A percentile compares a stretch with the other conserved stretches of the same genome.
Evolutionary conservation across 2,888 invertebrate species (phyloP).

Genomic region (Apamea anceps): DNA sequence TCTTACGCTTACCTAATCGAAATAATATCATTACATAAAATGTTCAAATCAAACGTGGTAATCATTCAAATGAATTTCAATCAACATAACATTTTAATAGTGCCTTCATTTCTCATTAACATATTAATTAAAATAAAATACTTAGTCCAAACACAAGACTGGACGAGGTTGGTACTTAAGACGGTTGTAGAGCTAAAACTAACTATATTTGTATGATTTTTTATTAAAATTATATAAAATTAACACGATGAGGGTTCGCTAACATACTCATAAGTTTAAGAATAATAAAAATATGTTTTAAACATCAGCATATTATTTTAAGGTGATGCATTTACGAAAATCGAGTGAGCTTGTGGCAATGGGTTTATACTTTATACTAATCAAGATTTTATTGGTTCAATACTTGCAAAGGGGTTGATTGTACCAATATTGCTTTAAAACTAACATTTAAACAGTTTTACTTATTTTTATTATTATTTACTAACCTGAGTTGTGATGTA

Average conservation of each 20-base stretch:
- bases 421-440: conserved; percentile 28
- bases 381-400: conserved; percentile 10
- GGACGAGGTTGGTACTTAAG: conserved; percentile 74
- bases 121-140: conserved; percentile 43
- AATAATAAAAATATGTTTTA: conserved; percentile 61
- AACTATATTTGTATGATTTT: conserved; percentile 42
- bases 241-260: conserved; percentile 61
- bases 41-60: background rate
- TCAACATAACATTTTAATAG: conserved; percentile 45
- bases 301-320: conserved; percentile 43
- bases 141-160: conserved; percentile 70
- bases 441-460: conserved; percentile 13
- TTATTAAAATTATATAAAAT: conserved; percentile 49
- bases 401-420: conserved; percentile 23
- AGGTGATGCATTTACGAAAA: conserved; percentile 69
- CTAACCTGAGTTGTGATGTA: conserved; percentile 26
- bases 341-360: conserved; percentile 51
- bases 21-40: background rate
- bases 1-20: background rate
- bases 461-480: conserved; percentile 15
- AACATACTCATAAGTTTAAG: conserved; percentile 70
- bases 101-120: conserved; percentile 67
- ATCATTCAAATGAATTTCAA: conserved; percentile 32
- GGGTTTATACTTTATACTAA: conserved; percentile 11
- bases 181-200: conserved; percentile 57